phyloP scores from a whole-genome alignment of 2,888 invertebrate species.

The Apeira syringaria region DNA sequence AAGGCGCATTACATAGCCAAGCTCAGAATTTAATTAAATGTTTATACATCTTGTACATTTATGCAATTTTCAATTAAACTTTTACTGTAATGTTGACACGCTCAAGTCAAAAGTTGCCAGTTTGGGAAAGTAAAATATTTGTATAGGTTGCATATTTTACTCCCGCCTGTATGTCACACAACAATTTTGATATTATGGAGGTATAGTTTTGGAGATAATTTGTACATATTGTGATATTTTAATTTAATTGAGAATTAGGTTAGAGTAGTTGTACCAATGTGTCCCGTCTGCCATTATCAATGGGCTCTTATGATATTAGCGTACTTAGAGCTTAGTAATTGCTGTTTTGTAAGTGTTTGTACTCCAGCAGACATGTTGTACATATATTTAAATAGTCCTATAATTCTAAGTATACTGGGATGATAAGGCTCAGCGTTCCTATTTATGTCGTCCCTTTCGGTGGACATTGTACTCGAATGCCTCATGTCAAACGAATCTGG shows the following conservation, averaged over 20 bases:
- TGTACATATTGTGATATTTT: conserved; percentile 83
- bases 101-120: conserved; percentile 32
- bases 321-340: conserved; percentile 43
- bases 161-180: conserved; percentile 49
- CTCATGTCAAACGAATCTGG: conserved; percentile 40
- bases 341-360: not conserved
- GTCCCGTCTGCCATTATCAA: conserved; percentile 55
- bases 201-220: conserved; percentile 67
- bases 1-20: conserved; percentile 29
- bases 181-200: conserved; percentile 66
- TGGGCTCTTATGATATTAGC: conserved; percentile 28
- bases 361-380: not conserved
- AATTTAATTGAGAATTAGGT: conserved; percentile 77
- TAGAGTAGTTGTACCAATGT: conserved; percentile 62
- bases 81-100: conserved; percentile 26
- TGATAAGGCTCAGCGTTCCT: conserved; percentile 21
- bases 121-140: conserved; percentile 46
- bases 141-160: conserved; percentile 42
- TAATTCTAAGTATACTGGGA: not conserved
- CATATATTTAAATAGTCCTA: not conserved
- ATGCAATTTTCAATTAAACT: conserved; percentile 3
- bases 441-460: conserved; percentile 35
- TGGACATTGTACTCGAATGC: conserved; percentile 43
- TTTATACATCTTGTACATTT: conserved; percentile 6
- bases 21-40: conserved; percentile 11